These are phyloP conservation scores for Deroplatys truncata DNA, from an alignment of 2,888 invertebrate genomes.

Conservation along the genomic window DNA sequence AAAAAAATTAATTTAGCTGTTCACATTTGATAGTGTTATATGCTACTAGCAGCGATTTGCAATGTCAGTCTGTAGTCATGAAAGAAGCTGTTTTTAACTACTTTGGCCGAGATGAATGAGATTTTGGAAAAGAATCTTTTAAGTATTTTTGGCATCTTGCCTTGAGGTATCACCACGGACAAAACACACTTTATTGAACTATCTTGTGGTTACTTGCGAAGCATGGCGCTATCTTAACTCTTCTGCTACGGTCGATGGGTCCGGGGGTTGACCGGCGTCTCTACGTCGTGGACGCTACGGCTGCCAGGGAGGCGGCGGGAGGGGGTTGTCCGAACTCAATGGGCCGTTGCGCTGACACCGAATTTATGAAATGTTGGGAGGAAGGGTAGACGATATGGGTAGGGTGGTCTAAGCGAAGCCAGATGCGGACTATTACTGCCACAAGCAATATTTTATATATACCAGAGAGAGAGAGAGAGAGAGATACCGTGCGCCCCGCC, in stretches of 20 bases:
- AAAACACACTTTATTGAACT: not conserved
- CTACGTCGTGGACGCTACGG: not conserved
- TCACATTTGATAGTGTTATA: too few species aligned
- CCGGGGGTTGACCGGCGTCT: not conserved
- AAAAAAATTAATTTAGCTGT: too few species aligned
- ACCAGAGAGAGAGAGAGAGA: not conserved
- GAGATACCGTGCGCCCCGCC: not conserved
- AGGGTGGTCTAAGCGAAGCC: not conserved
- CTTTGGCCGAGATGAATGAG: too few species aligned
- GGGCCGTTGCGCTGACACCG: conserved; percentile 12
- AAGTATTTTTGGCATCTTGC: too few species aligned
- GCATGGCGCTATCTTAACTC: not conserved
- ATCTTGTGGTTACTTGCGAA: not conserved
- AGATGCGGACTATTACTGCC: not conserved
- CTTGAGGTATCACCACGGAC: too few species aligned
- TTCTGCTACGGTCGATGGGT: not conserved
- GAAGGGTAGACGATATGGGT: not conserved
- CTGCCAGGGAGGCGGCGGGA: not conserved
- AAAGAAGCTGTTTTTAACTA: too few species aligned
- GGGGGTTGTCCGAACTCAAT: conserved; percentile 15
- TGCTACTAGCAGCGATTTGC: too few species aligned
- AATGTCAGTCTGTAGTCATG: too few species aligned
- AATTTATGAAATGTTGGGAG: conserved; percentile 21
- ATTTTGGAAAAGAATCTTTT: too few species aligned
- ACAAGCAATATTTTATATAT: conserved; percentile 4